phyloP scores from a whole-genome alignment of 2,113 vertebrate species.

The Paedocypris sp. region DNA sequence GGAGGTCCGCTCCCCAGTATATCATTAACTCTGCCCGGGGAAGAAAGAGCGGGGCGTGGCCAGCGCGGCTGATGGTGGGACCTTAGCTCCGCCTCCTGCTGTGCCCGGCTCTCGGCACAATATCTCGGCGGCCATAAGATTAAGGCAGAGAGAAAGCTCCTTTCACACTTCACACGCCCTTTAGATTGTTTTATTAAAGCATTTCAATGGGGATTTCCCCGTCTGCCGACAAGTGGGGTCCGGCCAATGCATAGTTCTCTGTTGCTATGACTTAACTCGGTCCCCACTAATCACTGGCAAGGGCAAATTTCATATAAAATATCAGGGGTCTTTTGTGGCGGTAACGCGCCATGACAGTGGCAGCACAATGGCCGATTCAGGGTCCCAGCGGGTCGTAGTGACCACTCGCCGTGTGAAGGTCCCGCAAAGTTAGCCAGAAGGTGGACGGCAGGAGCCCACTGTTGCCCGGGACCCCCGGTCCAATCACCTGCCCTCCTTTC shows the following conservation, averaged over 20 bases:
- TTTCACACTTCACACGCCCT: conserved; percentile 99
- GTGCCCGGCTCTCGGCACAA: conserved; percentile 82
- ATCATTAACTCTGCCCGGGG: conserved; percentile 84
- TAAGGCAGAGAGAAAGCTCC: conserved; percentile 94
- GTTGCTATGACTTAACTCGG: conserved; percentile 99
- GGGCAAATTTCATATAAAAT: conserved; percentile 99
- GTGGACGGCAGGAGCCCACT: conserved; percentile 57
- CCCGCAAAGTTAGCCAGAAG: conserved; percentile 53
- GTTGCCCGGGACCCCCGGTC: conserved; percentile 58
- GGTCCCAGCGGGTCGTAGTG: conserved; percentile 90
- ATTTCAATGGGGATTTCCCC: conserved; percentile 93
- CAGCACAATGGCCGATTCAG: conserved; percentile 91
- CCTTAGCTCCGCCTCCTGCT: conserved; percentile 78
- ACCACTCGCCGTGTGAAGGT: conserved; percentile 72
- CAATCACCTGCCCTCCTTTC: conserved; percentile 62
- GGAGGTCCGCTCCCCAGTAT: conserved; percentile 73
- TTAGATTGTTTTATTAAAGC: conserved; percentile 93
- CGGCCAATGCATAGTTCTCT: conserved; percentile 89
- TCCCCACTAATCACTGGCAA: conserved; percentile 93
- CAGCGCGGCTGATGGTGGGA: conserved; percentile 81
- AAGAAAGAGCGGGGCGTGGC: conserved; percentile 76
- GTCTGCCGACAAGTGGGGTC: conserved; percentile 78
- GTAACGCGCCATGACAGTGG: conserved; percentile 90
- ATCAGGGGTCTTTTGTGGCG: conserved; percentile 80
- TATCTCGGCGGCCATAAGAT: conserved; percentile 94